Percentiles rank a stretch among this genome's conserved stretches.
Conservation (phyloP, 2,113 vertebrate species). For the Propithecus coquereli region DNA sequence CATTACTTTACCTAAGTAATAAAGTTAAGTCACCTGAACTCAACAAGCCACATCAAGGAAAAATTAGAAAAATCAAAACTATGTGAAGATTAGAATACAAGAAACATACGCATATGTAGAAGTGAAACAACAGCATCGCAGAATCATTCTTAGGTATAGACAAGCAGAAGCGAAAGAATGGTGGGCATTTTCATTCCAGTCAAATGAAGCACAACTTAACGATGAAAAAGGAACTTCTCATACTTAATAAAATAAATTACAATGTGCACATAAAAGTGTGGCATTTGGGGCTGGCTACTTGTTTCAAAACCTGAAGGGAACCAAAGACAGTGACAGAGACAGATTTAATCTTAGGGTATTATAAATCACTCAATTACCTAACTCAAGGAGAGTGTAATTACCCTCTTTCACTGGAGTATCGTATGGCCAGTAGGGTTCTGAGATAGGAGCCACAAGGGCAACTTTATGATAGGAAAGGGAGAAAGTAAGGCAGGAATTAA, state of each 20-base stretch:
- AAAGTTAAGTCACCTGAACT: constrained; percentile 22
- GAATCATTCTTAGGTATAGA: background rate
- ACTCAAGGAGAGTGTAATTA: background rate
- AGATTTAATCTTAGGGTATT: background rate
- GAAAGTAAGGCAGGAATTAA: background rate
- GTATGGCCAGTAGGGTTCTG: background rate
- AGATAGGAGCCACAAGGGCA: background rate
- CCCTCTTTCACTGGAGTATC: background rate
- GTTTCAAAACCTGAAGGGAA: constrained; percentile 23
- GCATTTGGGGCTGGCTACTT: background rate
- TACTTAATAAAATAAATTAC: background rate
- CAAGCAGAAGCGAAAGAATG: background rate
- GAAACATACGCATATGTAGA: background rate
- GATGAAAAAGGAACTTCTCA: background rate
- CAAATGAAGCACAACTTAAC: background rate
- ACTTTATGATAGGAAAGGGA: background rate
- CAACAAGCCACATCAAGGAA: constrained; percentile 38
- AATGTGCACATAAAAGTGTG: background rate
- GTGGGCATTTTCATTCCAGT: background rate
- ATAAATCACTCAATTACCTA: background rate
- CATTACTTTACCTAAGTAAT: background rate
- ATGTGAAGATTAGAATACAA: background rate
- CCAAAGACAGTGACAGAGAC: background rate
- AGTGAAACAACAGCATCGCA: background rate
- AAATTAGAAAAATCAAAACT: background rate